phyloP scores from a whole-genome alignment of 1,140 invertebrate genomes.

The Bursaphelenchus mucronatus region DNA sequence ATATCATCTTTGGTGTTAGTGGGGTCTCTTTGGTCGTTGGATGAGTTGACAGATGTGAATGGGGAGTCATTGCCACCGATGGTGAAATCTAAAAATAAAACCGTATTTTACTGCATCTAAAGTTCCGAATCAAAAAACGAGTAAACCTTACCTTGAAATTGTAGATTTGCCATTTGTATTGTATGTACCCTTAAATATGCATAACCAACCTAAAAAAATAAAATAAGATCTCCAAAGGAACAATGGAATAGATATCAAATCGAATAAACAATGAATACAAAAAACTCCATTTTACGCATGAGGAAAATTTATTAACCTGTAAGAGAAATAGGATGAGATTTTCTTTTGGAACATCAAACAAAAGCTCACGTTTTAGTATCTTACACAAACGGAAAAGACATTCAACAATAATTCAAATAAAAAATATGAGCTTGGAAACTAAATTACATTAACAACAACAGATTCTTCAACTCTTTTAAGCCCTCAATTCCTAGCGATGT shows the following conservation, averaged over 20 bases:
- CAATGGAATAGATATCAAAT: too few relatives aligned
- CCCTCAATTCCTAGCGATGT: conserved; percentile 16
- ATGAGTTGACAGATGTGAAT: conserved; percentile 20
- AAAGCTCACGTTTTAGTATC: background rate
- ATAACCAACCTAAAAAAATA: background rate
- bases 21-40: conserved; percentile 4
- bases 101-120: background rate
- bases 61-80: conserved; percentile 20
- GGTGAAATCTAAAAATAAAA: conserved; percentile 13
- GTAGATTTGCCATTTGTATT: conserved; percentile 19
- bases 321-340: background rate
- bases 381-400: too few relatives aligned
- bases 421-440: too few relatives aligned
- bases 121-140: background rate
- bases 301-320: too few relatives aligned
- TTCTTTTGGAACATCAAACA: conserved; percentile 14
- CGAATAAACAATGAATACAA: too few relatives aligned
- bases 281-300: too few relatives aligned
- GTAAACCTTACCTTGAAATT: conserved; percentile 23
- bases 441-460: conserved; percentile 2
- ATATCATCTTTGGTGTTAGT: conserved; percentile 11
- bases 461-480: too few relatives aligned
- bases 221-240: conserved; percentile 8
- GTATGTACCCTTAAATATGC: background rate
- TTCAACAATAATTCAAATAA: too few relatives aligned